Base-by-base conservation (phyloP, 2,888 invertebrate genomes). In the Thera britannica region DNA sequence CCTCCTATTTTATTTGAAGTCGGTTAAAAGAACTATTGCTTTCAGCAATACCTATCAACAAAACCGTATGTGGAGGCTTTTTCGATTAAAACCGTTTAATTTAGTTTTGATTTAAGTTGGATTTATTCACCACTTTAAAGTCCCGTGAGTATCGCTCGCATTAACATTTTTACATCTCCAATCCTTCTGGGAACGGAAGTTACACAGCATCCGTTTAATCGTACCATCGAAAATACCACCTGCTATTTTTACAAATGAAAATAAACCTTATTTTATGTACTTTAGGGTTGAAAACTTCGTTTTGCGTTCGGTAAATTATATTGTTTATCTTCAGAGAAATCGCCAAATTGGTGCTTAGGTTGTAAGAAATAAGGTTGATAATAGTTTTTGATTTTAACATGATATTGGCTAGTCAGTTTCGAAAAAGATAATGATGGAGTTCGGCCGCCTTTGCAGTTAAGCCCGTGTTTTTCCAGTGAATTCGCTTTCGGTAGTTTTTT, bases 171-270 rank as follows among this genome's bases (percentile, higher is more conserved):
- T 82, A 77, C 80, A 76, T 76, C 80, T 81, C 79, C 86, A 85
- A 86, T 88, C 88, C 87, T 90, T 90, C 90, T 92, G 92, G 86
- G 92, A 92, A 91, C 92, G 92, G 92, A 92, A 91, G 90, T 87
- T 70, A 79, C 78, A 77, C 79, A 81, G 86, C 86, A 88, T 86
- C 88, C 88, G 88, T 85, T 88, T 87, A 87, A 90, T 88, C 86
- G 83, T 79, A 82, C 77, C 75, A 79, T 77, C 80, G 78, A 75
- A 79, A 79, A 66, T 73, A 75, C 76, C 72, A 75, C 72, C 76
- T 75, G 75, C 70, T 67, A 67, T 11, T 23, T 65, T 64, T 55
- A 46, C 44, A 67, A 60, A 63, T 68, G 54, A 49, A 65, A 12
- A 75, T 69, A 61, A 61, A 51, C 67, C 54, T 70, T 77, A 75